phyloP scores from a whole-genome alignment of 2,113 vertebrate genomes.

The Limanda limanda region DNA sequence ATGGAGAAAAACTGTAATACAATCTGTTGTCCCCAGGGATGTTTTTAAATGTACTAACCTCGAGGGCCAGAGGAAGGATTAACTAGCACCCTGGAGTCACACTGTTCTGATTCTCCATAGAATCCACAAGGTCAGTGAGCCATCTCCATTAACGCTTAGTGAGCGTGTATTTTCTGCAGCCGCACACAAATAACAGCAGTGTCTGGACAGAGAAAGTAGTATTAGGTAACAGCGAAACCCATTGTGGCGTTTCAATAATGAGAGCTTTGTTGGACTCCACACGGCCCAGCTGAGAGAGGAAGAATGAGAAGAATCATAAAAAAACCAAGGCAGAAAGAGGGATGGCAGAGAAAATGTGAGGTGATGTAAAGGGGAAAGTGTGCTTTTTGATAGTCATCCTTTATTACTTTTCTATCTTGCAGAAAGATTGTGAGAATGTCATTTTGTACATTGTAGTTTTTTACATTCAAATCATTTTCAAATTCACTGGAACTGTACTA shows the following conservation, averaged over 20 bases:
- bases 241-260: conserved; percentile 50
- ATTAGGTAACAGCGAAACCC: conserved; percentile 36
- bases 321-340: not conserved
- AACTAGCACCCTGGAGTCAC: too few species aligned
- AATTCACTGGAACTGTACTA: not conserved
- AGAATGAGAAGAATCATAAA: not conserved
- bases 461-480: not conserved
- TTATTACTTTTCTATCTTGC: too few species aligned
- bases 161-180: not conserved
- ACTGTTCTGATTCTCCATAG: not conserved
- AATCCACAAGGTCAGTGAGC: conserved; percentile 1
- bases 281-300: conserved; percentile 19
- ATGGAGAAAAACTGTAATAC: too few species aligned
- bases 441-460: too few species aligned
- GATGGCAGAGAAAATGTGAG: not conserved
- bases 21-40: too few species aligned
- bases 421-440: too few species aligned
- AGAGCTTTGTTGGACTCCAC: conserved; percentile 22
- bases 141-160: not conserved
- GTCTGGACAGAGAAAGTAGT: conserved; percentile 8
- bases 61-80: too few species aligned
- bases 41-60: too few species aligned
- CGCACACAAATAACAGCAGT: conserved; percentile 14
- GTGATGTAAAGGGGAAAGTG: not conserved
- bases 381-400: not conserved